Base-by-base conservation (phyloP, 2,113 vertebrate genomes). In the Tetrao urogallus region DNA sequence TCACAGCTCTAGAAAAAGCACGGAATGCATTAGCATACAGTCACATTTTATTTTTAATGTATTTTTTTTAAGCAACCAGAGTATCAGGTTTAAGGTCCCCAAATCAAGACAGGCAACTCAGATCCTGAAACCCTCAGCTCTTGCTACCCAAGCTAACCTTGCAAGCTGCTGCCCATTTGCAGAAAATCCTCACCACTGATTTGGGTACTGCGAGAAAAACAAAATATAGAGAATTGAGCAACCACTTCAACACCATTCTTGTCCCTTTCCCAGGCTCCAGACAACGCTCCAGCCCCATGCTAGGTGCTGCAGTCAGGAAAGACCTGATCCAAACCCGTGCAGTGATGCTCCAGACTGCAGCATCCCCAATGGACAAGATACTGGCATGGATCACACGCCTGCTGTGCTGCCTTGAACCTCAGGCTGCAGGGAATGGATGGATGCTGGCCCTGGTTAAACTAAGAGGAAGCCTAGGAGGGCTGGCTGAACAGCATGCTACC, bases 31-130 rank as follows among this genome's bases (percentile, higher is more conserved):
- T 24, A 20, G 43, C 34, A 10, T 2, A 78, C 10, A 1, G 40
- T 89, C 78, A 80, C 36, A 40, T 82, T 28, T 89, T 85, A 56
- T 89, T 91, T 92, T 94, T 86, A 45, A 64, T 82, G 3, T 18
- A 13, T 34, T 54, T 87, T 78, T 82, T 65, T 91, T 25, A 81
- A 86, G 63, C 50, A 70, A 66, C 11, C 24, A 82, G 40, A 58
- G 8, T 69, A 66, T 50, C 66, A 75, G 84, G 16, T 65, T n/a
- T 60, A 66, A 82, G 28, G 47, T 60, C 66, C 42, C 74, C 64
- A 90, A 75, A 34, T 21, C 34, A 74, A 85, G 19, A 88, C 76
- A 40, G 25, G 28, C 27, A 75, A 88, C 48, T 76, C 30, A 70
- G 34, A 27, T 42, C 42, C 73, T 4, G 3, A 80, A 92, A 88